Evolutionary conservation across 2,888 invertebrate species (phyloP).

Genomic region (Mythimna pallens): DNA sequence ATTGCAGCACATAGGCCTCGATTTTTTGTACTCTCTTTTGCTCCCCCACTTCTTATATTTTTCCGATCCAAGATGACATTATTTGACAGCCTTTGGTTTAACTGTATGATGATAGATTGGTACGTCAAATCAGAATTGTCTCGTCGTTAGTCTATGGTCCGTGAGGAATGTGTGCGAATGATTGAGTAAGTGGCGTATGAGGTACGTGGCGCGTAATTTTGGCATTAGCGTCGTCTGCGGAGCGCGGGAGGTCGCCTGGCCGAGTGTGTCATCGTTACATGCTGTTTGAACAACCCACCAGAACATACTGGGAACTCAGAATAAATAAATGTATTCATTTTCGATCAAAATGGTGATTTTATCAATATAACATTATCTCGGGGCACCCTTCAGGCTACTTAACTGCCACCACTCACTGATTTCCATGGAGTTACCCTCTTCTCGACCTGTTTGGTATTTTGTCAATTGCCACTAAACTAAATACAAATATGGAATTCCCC

Average conservation of each 20-base stretch:
- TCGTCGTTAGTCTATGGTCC: background rate
- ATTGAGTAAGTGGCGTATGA: conserved; percentile 32
- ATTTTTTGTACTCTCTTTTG: too few species aligned
- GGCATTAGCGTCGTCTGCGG: conserved; percentile 21
- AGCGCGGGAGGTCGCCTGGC: conserved; percentile 25
- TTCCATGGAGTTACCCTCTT: too few species aligned
- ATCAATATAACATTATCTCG: too few species aligned
- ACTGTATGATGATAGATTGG: background rate
- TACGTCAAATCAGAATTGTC: background rate
- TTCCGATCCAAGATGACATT: background rate
- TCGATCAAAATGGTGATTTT: background rate
- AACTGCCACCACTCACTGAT: too few species aligned
- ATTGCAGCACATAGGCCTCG: too few species aligned
- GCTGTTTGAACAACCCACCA: background rate
- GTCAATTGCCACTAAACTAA: background rate
- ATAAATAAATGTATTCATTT: background rate
- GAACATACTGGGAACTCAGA: background rate
- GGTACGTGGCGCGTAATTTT: conserved; percentile 18
- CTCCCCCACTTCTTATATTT: background rate
- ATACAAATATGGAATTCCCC: background rate
- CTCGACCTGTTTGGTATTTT: background rate
- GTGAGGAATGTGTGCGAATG: conserved; percentile 27
- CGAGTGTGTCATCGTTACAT: conserved; percentile 18
- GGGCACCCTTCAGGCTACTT: too few species aligned
- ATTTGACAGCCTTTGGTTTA: background rate